phyloP scores from a whole-genome alignment of 2,888 invertebrate species.

The Xestia xanthographa region DNA sequence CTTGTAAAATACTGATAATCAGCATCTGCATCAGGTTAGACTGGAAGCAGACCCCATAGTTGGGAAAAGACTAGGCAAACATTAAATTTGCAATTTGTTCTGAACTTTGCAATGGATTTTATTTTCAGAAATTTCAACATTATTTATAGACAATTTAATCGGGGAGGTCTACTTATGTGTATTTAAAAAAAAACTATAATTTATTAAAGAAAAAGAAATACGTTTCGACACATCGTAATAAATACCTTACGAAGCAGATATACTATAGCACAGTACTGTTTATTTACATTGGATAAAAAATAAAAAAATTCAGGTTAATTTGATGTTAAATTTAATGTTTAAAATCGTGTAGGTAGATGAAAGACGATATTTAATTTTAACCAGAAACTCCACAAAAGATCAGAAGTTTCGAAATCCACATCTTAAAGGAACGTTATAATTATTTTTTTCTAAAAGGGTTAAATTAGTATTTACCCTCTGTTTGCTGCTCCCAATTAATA shows the following conservation, averaged over 20 bases:
- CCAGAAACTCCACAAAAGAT: not conserved
- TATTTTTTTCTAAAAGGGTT: slow-evolving; percentile 5
- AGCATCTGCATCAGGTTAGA: too few relatives aligned
- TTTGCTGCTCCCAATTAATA: slow-evolving; percentile 29
- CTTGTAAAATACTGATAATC: too few relatives aligned
- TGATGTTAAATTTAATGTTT: not conserved
- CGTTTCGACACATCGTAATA: not conserved
- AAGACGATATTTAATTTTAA: not conserved
- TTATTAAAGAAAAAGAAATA: too few relatives aligned
- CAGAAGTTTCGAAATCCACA: not conserved
- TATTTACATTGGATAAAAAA: not conserved
- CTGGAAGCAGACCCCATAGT: too few relatives aligned
- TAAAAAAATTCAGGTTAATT: not conserved
- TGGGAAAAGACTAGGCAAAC: too few relatives aligned
- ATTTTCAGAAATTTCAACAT: not conserved
- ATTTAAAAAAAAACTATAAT: too few relatives aligned
- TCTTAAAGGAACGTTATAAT: slow-evolving; percentile 20
- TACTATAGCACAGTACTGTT: not conserved
- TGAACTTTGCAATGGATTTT: too few relatives aligned
- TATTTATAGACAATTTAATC: not conserved
- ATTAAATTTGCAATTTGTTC: too few relatives aligned
- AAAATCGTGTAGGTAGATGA: not conserved
- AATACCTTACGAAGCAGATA: too few relatives aligned
- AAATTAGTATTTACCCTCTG: slow-evolving; percentile 12
- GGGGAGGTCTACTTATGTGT: too few relatives aligned